Evolutionary conservation across 2,888 invertebrate species (phyloP), one percentile per base, ranked within the genome.

Genomic region (Lobophora halterata): DNA sequence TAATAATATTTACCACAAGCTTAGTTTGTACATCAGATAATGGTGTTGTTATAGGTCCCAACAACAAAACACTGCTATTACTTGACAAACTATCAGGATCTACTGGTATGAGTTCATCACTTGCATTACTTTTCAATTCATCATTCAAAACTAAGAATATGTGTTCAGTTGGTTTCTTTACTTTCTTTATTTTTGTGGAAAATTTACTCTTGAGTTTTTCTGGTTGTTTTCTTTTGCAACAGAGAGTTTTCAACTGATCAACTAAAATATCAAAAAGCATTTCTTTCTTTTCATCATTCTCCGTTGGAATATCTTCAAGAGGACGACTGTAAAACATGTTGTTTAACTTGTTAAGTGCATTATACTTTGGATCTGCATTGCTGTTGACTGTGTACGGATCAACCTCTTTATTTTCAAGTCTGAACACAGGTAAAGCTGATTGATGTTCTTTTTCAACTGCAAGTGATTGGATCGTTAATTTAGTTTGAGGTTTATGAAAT

Each of bases 91-190:
- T 86, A 12, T 86, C 75, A 10, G 86, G 85, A 54, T 86, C 83
- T 5, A 85, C 85, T 2, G 65, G 59, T 48, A 86, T 71, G 2
- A 85, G 55, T 27, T 77, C 80, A 20, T 78, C 79, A 40, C 65
- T 77, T 1, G 52, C 65, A 42, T 72, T 76, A 33, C 61, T 75
- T 46, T 67, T 75, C 18, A 87, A 70, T 65, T 85, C 86, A 20
- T 87, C 86, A 49, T 86, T 86, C 21, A 86, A 57, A 13, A 87
- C 69, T 31, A 87, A 56, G 61, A 86, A 86, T 66, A 87, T 74
- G 29, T 76, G 73, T 61, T 86, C 81, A 7, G 52, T 52, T 21
- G 46, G 34, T 14, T 53, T 53, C 6, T 54, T 56, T 11, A 44
- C 35, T 20, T 45, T 6, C 11, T 14, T 11, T 34, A 46, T 46